Base-by-base conservation (phyloP, 2,113 vertebrate genomes). In the Opisthocomus hoazin region DNA sequence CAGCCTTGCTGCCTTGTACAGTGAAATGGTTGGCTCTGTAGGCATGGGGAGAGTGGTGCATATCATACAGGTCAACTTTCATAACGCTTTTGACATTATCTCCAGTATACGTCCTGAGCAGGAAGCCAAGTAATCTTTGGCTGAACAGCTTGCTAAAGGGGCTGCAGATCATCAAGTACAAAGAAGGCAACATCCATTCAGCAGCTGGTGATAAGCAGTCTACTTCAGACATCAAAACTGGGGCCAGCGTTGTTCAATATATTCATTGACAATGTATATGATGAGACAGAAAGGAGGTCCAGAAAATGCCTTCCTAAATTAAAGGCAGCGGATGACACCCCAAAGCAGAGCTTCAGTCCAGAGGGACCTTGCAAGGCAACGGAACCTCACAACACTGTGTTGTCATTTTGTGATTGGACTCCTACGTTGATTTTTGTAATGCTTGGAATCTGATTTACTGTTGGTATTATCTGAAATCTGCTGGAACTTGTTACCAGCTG, bases 1-100 rank as follows among this genome's bases (percentile, higher is more conserved):
- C 29, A 75, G 21, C 23, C 61, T n/a, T 29, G 4, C 22, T 61
- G 36, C 10, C 32, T 90, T 64, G 34, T 86, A 11, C 45, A 80
- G 10, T 36, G 48, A 71, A 79, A 71, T 48, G 15, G 2, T 11
- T 60, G 39, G 22, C 8, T 83, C 20, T 68, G 18, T 39, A 63
- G 11, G 24, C n/a, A 48, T 0, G 1, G 24, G 5, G 7, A 56
- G 24, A n/a, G 36, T 21, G 12, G 11, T 64, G 30, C 10, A 3
- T 20, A 24, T 48, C 46, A 18, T 8, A 34, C 8, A 12, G 6
- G 8, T 77, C 46, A 65, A 46, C 64, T 57, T 34, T 3, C 30
- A 4, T 22, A 61, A 57, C 0, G 2, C 2, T 79, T 78, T 57
- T 70, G 17, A 24, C 11, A 34, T 48, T 45, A 21, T 45, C 34